A percentile compares a stretch with the other conserved stretches of the same genome.
Conservation (phyloP, 2,113 vertebrate genomes). For the Athene noctua region DNA sequence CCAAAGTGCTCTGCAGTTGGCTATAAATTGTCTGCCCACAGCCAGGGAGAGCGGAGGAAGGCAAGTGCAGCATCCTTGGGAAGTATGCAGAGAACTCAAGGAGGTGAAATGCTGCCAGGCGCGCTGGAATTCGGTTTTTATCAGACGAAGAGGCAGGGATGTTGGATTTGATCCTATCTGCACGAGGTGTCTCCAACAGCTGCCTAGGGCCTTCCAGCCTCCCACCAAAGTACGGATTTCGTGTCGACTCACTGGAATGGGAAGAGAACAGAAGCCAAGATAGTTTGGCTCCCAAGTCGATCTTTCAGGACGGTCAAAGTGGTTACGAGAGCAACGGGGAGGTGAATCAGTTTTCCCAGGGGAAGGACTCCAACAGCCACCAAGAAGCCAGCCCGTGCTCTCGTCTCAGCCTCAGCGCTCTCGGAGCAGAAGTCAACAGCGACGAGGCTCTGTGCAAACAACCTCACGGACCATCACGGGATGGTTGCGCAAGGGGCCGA, state of each 20-base stretch:
- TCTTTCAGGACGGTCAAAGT: not conserved
- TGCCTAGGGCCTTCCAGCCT: not conserved
- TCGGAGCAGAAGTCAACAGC: not conserved
- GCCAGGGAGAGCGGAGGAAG: not conserved
- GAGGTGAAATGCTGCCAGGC: slow-evolving; percentile 42
- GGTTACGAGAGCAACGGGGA: not conserved
- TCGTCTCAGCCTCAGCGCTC: not conserved
- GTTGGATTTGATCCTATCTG: slow-evolving; percentile 35
- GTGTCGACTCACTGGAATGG: not conserved
- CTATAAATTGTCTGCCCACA: slow-evolving; percentile 17
- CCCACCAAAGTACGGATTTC: not conserved
- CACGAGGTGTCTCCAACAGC: not conserved
- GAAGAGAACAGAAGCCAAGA: not conserved
- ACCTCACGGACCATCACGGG: not conserved
- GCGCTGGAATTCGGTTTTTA: not conserved
- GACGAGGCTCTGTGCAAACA: not conserved
- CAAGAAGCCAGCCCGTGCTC: not conserved
- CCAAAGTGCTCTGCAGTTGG: not conserved
- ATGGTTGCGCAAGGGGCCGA: not conserved
- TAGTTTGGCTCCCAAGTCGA: not conserved
- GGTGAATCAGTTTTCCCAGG: not conserved
- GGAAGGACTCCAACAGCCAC: not conserved
- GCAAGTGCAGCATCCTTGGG: slow-evolving; percentile 15
- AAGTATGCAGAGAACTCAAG: slow-evolving; percentile 26
- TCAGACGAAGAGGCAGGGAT: not conserved